These are phyloP conservation scores for Drosophila parabipectinata DNA, from an alignment of 1,140 invertebrate genomes.

Conservation along the genomic window DNA sequence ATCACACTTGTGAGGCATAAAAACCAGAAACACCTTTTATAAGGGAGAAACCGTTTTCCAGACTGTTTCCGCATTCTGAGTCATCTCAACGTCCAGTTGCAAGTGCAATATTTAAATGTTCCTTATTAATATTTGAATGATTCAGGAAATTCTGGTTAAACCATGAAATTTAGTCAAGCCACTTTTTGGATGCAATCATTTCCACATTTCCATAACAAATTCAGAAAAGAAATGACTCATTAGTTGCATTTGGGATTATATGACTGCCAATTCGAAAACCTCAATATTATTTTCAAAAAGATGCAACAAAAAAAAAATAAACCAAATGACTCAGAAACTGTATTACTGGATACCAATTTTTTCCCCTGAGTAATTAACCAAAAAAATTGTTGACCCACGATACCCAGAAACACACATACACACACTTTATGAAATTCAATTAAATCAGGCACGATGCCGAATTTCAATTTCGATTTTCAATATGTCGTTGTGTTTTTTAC, in stretches of 20 bases:
- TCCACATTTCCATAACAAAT: background rate
- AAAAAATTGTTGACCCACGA: constrained; percentile 4
- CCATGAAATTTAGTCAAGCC: background rate
- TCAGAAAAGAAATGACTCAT: background rate
- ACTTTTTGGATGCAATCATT: background rate
- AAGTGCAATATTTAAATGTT: constrained; percentile 6
- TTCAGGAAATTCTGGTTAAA: constrained; percentile 1
- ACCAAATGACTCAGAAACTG: background rate
- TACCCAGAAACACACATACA: constrained; percentile 2
- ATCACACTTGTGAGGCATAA: too few species aligned
- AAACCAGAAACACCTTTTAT: too few species aligned
- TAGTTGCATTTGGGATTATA: background rate
- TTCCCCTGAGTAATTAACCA: constrained; percentile 4
- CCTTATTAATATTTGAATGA: background rate
- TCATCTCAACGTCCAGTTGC: constrained; percentile 12
- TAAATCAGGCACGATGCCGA: constrained; percentile 56
- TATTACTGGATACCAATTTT: background rate
- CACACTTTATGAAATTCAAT: constrained; percentile 40
- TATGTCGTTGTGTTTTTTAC: constrained; percentile 70
- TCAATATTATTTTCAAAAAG: background rate
- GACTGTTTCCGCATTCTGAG: constrained; percentile 13
- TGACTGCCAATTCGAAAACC: background rate
- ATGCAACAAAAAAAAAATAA: background rate
- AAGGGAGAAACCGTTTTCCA: too few species aligned
- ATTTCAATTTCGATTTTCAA: constrained; percentile 68